Evolutionary conservation across 1,140 invertebrate genomes (phyloP), one percentile per base, ranked within the genome.

Genomic region (Drosophila carrolli): DNA sequence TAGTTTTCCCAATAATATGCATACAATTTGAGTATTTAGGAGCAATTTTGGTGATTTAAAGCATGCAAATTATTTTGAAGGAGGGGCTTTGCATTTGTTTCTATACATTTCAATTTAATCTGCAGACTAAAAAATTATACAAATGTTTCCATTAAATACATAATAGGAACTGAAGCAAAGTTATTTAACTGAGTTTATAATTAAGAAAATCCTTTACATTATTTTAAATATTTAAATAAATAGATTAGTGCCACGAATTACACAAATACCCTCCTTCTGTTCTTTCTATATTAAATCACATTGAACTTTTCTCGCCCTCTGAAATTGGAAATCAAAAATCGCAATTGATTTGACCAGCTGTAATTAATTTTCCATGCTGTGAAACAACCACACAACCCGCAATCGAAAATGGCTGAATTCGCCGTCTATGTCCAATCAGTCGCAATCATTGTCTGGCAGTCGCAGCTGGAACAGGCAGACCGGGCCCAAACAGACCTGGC

Each of bases 391-490:
- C 32, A 37, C 13, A 13, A 23, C 27, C 9, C 11, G 27, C 16
- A 44, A 46, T 62, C 43, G 57, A 62, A 79, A 56, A 65, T 48
- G 13, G 47, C 54, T 50, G 47, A 75, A 63, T 67, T 65, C 50
- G 43, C 59, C 40, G 27, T 46, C 27, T 23, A 38, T 50, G 62
- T 23, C 48, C 51, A 78, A 81, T 68, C 40, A 53, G 32, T n/a
- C 48, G 56, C 61, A 81, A 62, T 78, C 48, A 72, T 77, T 61
- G 61, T 66, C 47, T 48, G 63, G 44, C 59, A 54, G 35, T 41
- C 37, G 56, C 46, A 43, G 46, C 23, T 48, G 41, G 50, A 62
- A 68, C 60, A 51, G 35, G 40, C 68, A 59, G 35, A 23, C 44
- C 43, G 47, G 19, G 16, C 51, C 38, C 43, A 56, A 32, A 55